A percentile compares a stretch with the other conserved stretches of the same genome.
Evolutionary conservation across 2,113 vertebrate species (phyloP).

Genomic region (Tetrax tetrax): DNA sequence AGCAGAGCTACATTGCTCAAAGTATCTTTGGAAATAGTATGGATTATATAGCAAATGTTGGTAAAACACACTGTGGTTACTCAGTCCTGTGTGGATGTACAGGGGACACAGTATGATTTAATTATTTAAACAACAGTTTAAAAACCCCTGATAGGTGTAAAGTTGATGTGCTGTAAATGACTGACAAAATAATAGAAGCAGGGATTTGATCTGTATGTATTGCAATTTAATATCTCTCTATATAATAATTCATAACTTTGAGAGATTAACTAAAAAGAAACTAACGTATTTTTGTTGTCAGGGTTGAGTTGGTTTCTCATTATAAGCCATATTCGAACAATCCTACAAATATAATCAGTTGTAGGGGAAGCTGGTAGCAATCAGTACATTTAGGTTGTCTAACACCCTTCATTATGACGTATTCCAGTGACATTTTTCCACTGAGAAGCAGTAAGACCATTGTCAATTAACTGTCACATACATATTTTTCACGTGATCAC

Average conservation of each 20-base stretch:
- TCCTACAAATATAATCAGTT: not conserved
- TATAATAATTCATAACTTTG: not conserved
- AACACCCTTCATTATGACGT: not conserved
- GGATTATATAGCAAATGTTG: accelerated
- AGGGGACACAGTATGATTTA: not conserved
- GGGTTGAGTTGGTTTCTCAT: slow-evolving; percentile 38
- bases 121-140: not conserved
- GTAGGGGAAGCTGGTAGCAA: not conserved
- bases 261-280: slow-evolving; percentile 47
- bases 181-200: not conserved
- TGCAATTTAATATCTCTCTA: not conserved
- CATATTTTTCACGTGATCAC: not conserved
- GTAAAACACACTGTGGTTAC: not conserved
- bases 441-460: not conserved
- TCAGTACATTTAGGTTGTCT: not conserved
- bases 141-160: not conserved
- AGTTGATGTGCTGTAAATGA: not conserved
- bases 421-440: not conserved
- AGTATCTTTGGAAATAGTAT: not conserved
- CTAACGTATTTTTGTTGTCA: not conserved
- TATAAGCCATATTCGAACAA: slow-evolving; percentile 3
- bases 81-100: not conserved
- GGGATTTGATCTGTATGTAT: not conserved
- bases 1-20: not conserved
- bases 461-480: not conserved